phyloP scores from a whole-genome alignment of 2,113 vertebrate species.

The Pseudopipra pipra region DNA sequence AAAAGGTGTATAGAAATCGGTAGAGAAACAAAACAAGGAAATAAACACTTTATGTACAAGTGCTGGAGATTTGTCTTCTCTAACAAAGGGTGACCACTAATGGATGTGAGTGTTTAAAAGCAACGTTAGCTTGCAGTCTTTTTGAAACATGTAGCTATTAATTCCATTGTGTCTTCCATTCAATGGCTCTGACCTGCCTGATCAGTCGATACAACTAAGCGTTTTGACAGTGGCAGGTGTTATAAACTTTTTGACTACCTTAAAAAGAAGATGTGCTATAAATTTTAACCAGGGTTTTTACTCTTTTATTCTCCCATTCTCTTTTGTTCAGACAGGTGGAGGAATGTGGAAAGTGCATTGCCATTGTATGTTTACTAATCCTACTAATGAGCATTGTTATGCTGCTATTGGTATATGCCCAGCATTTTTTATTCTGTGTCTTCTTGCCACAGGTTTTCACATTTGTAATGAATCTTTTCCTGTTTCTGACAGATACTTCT shows the following conservation, averaged over 20 bases:
- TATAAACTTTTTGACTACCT: neutral
- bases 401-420: neutral
- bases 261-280: neutral
- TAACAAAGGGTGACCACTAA: neutral
- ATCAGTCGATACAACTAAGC: neutral
- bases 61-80: neutral
- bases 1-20: neutral
- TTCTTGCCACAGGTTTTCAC: neutral
- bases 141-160: neutral
- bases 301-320: neutral
- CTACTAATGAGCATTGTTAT: neutral
- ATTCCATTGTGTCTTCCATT: neutral
- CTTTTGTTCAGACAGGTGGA: neutral
- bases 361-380: neutral
- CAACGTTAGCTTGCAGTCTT: neutral
- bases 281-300: neutral
- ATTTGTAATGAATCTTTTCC: neutral
- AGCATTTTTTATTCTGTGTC: neutral
- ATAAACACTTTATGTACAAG: neutral
- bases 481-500: neutral
- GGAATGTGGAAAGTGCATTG: neutral
- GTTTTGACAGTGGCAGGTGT: neutral
- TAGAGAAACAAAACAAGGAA: neutral
- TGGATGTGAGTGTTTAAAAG: neutral
- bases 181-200: neutral